Evolutionary conservation across 2,888 invertebrate species (phyloP), one percentile per base, ranked within the genome.

Genomic region (Ormyrus nitidulus): DNA sequence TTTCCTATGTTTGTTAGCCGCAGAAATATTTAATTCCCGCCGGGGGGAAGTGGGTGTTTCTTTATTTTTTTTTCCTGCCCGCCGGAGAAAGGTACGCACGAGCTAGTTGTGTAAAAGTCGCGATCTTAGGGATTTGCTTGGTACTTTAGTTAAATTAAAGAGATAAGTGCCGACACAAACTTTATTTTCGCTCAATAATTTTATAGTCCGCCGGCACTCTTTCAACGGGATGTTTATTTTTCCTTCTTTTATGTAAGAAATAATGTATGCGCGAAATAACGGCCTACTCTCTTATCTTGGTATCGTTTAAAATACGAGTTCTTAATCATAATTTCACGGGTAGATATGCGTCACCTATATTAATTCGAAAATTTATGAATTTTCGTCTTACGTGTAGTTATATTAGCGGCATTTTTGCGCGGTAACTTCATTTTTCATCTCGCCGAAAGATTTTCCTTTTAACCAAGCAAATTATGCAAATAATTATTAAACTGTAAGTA

Each of bases 361-460:
- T 58, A 70, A 70, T 58, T 9, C 48, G 69, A 46, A 48, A 58
- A 70, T 70, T 70, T 70, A 70, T 70, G 48, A 70, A 66, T 66
- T 66, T 34, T 4, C 2, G 34, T 34, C 34, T 34, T 34, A 34
- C 34, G 34, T 4, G 34, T 34, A 34, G 34, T 34, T 34, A 19
- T 3, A 34, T 34, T 34, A 34, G 34, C 34, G 34, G 34, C 4
- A 34, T 34, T 34, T 34, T 34, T 34, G 4, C 34, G 34, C 34
- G 34, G 34, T 34, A 34, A 34, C 34, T 34, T 34, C 34, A 34
- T 34, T 34, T 34, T 34, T 34, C 34, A 34, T 34, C 34, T 34
- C 34, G 34, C 34, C 34, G 34, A 34, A 34, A 4, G 34, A 34
- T 34, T 34, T 34, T 34, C 34, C 34, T 34, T 34, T 34, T 34